Evolutionary conservation across 2,113 vertebrate genomes (phyloP), one percentile per base, ranked within the genome.

Genomic region (Actenoides hombroni): DNA sequence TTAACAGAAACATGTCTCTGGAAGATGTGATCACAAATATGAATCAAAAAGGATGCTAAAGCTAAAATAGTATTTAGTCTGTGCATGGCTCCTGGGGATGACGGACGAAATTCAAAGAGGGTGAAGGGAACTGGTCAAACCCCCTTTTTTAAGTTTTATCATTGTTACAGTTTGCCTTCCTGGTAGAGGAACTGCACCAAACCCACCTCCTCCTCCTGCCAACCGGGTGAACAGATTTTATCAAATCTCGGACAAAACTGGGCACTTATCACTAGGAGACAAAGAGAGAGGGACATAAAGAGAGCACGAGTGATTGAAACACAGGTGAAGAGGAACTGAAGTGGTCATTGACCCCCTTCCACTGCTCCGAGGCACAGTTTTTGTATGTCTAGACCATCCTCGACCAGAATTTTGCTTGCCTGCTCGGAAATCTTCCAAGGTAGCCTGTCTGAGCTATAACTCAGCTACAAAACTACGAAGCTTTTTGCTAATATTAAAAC

Each of bases 281-380:
- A 64, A 91, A 9, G 21, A 49, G 31, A 51, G 3, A 56, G 1
- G 10, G n/a, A 24, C 19, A 61, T 17, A 40, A 60, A 83, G 31
- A 63, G 13, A 68, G 16, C 17, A 60, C 7, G 18, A 73, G 44
- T 74, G 13, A 49, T 4, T 0, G 0, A 53, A 76, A 54, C 4
- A 21, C 0, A 26, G 6, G 3, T 74, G 59, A 60, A 65, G 31
- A 13, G 21, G 14, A 77, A 68, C 15, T 51, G 24, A 16, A 23
- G 28, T 3, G 17, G 24, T 24, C 35, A 20, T 3, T 39, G n/a
- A 73, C 70, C 14, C 21, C 4, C 9, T 10, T 61, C 31, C 37
- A 64, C 21, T 74, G n/a, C 49, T 70, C 33, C 56, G 37, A 67
- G 71, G 56, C 31, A 61, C 10, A 31, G 8, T 42, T 64, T 64